Evolutionary conservation across 2,888 invertebrate species (phyloP).

Genomic region (Dorcus parallelipipedus): DNA sequence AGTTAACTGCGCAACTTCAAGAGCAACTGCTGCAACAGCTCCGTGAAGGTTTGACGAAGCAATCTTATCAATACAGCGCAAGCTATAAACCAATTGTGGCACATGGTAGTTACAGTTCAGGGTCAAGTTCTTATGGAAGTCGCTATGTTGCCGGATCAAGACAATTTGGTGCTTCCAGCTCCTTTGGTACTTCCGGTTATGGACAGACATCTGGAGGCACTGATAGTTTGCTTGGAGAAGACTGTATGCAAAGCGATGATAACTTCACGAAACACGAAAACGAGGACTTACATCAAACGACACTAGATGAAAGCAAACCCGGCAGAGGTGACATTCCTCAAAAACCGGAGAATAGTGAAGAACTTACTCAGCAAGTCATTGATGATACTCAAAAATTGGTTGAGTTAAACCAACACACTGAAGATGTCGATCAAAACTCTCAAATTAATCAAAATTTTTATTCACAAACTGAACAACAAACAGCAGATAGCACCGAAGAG

Average conservation of each 20-base stretch:
- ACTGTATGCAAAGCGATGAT: conserved; percentile 23
- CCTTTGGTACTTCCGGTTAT: conserved; percentile 5
- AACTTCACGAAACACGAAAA: conserved; percentile 1
- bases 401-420: conserved; percentile 25
- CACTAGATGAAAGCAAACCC: background rate
- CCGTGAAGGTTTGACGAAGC: conserved; percentile 39
- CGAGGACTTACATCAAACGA: background rate
- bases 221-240: conserved; percentile 2
- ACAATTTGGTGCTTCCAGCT: background rate
- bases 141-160: background rate
- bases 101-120: conserved; percentile 1
- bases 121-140: background rate
- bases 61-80: background rate
- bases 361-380: conserved; percentile 20
- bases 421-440: background rate
- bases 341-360: conserved; percentile 10
- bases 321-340: too few relatives aligned
- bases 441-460: background rate
- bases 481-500: background rate
- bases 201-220: background rate
- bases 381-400: conserved; percentile 29
- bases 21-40: conserved; percentile 39
- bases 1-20: conserved; percentile 39
- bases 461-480: background rate
- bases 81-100: conserved; percentile 1